These are phyloP conservation scores for Sminthurinus aureus DNA, from an alignment of 2,888 invertebrate species.

Conservation along the genomic window DNA sequence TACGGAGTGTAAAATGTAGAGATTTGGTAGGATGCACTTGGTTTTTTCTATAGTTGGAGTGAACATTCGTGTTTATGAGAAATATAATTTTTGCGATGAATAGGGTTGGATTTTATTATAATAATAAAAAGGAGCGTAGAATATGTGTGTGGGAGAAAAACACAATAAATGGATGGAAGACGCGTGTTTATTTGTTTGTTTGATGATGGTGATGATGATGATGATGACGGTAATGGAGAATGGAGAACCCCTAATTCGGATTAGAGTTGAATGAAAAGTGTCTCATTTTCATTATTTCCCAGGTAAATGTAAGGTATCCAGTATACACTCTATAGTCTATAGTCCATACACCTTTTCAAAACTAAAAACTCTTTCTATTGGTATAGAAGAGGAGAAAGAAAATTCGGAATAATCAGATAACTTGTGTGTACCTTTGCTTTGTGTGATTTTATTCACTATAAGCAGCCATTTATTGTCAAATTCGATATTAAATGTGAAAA, in stretches of 20 bases:
- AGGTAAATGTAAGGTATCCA: background rate
- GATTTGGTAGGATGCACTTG: background rate
- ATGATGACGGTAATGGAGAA: too few relatives aligned
- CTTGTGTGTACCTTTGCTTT: background rate
- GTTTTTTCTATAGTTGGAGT: background rate
- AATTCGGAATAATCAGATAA: background rate
- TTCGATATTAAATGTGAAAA: background rate
- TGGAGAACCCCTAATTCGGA: background rate
- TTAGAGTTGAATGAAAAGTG: slow-evolving; percentile 20
- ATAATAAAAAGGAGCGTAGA: background rate
- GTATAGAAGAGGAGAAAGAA: background rate
- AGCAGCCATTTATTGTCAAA: background rate
- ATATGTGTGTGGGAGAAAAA: background rate
- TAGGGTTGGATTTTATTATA: slow-evolving; percentile 15
- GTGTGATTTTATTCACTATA: background rate
- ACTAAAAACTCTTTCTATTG: background rate
- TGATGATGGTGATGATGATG: background rate
- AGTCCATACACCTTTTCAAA: slow-evolving; percentile 7
- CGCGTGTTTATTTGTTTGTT: slow-evolving; percentile 8
- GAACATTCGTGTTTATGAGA: slow-evolving; percentile 17
- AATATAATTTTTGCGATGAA: slow-evolving; percentile 10
- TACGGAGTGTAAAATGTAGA: too few relatives aligned
- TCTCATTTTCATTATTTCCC: slow-evolving; percentile 19
- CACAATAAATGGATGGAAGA: slow-evolving; percentile 7
- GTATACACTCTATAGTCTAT: background rate